Evolutionary conservation across 2,797 vertebrate species (phyloP).

Genomic region (Siniperca scherzeri): DNA sequence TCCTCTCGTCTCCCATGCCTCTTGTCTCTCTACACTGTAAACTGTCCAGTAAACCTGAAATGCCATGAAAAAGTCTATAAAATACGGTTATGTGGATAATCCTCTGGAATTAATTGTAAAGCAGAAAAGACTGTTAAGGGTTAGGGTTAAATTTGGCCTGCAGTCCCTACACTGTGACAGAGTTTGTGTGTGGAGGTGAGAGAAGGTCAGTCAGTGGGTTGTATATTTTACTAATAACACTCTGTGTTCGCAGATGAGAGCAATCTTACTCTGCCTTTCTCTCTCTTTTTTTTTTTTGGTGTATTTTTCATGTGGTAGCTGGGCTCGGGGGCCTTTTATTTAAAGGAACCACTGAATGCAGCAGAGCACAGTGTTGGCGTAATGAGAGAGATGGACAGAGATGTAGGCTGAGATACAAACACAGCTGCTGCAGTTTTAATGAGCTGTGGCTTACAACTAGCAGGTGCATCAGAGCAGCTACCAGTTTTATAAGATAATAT

Average conservation of each 20-base stretch:
- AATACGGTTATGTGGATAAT: neutral
- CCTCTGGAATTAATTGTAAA: neutral
- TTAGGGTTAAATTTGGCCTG: slow-evolving; percentile 1
- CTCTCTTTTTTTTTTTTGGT: neutral
- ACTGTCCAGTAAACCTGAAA: neutral
- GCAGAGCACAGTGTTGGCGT: slow-evolving; percentile 20
- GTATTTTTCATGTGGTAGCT: slow-evolving; percentile 28
- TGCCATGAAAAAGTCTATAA: neutral
- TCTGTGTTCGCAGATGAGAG: slow-evolving; percentile 17
- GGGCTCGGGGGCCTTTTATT: slow-evolving; percentile 9
- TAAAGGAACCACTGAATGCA: slow-evolving; percentile 36
- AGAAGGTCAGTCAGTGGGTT: slow-evolving; percentile 27
- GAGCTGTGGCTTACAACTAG: neutral
- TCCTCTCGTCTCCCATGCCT: neutral
- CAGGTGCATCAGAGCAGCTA: slow-evolving; percentile 31
- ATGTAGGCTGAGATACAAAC: slow-evolving; percentile 35
- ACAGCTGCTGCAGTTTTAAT: slow-evolving; percentile 53
- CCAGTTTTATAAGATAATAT: no score
- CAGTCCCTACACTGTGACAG: neutral
- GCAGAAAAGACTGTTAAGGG: neutral
- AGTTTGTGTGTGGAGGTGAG: slow-evolving; percentile 10
- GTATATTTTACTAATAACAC: slow-evolving; percentile 18
- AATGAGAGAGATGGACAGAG: slow-evolving; percentile 48
- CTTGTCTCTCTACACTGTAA: neutral
- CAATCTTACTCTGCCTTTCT: neutral